phyloP scores from a whole-genome alignment of 1,140 invertebrate species.

The Wiebesia pumilae region DNA sequence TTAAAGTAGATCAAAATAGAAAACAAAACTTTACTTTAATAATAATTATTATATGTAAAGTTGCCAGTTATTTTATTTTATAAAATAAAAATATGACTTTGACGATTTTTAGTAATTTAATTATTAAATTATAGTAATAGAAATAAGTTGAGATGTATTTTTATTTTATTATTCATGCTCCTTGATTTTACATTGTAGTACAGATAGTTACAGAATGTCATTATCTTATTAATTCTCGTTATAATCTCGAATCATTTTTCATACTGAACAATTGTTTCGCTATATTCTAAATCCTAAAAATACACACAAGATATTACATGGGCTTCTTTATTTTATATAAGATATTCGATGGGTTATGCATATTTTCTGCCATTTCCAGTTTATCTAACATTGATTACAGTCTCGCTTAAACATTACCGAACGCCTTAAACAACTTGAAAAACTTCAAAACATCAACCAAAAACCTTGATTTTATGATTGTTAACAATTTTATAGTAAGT shows the following conservation, averaged over 20 bases:
- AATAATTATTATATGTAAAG: too few relatives aligned
- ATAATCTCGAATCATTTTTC: conserved; percentile 59
- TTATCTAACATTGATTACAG: background rate
- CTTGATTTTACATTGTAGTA: conserved; percentile 73
- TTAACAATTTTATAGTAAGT: background rate
- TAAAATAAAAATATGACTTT: too few relatives aligned
- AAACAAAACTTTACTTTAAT: too few relatives aligned
- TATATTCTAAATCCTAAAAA: conserved; percentile 48
- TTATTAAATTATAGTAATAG: background rate
- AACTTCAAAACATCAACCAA: conserved; percentile 22
- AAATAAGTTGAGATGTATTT: conserved; percentile 58
- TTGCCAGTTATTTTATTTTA: too few relatives aligned
- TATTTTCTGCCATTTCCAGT: background rate
- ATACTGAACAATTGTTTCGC: conserved; percentile 66
- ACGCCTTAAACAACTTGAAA: background rate
- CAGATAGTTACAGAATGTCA: conserved; percentile 72
- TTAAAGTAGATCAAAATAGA: too few relatives aligned
- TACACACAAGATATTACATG: conserved; percentile 40
- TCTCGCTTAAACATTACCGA: background rate
- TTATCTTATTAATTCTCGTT: conserved; percentile 60
- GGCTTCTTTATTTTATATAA: background rate
- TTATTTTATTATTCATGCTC: conserved; percentile 67
- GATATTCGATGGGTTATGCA: background rate
- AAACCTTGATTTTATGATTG: background rate
- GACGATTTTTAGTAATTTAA: background rate